Evolutionary conservation across 1,140 invertebrate species (phyloP).

Genomic region (Chelonus insularis): DNA sequence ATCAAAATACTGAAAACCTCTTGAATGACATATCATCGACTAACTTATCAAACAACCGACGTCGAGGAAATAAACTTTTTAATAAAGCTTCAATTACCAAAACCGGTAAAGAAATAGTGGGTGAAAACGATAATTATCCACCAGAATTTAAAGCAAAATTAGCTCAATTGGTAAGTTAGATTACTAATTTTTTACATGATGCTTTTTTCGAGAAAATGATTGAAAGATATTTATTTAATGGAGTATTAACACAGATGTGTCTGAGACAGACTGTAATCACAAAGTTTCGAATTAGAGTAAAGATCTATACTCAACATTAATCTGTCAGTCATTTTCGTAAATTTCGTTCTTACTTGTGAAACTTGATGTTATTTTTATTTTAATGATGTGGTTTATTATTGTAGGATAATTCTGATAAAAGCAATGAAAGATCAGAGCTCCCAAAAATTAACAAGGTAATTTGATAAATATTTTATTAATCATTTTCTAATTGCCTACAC

Average conservation of each 20-base stretch:
- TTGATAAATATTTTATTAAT: too few relatives aligned
- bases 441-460: too few relatives aligned
- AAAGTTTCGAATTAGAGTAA: background rate
- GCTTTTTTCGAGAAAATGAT: background rate
- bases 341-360: too few relatives aligned
- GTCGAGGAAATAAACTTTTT: constrained; percentile 44
- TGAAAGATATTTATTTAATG: constrained; percentile 11
- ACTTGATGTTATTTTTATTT: constrained; percentile 4
- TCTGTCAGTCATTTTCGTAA: too few relatives aligned
- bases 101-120: constrained; percentile 27
- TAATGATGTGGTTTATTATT: too few relatives aligned
- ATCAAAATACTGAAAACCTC: constrained; percentile 33
- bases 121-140: constrained; percentile 54
- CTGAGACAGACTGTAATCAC: constrained; percentile 7
- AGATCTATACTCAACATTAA: too few relatives aligned
- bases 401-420: too few relatives aligned
- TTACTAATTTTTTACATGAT: background rate
- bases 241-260: background rate
- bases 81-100: constrained; percentile 30
- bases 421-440: too few relatives aligned
- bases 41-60: constrained; percentile 17
- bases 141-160: constrained; percentile 52
- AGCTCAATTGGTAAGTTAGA: constrained; percentile 48
- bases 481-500: too few relatives aligned
- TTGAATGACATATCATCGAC: constrained; percentile 18